A percentile compares a stretch with the other conserved stretches of the same genome.
phyloP scores from a whole-genome alignment of 2,888 invertebrate species.

The Eledone cirrhosa region DNA sequence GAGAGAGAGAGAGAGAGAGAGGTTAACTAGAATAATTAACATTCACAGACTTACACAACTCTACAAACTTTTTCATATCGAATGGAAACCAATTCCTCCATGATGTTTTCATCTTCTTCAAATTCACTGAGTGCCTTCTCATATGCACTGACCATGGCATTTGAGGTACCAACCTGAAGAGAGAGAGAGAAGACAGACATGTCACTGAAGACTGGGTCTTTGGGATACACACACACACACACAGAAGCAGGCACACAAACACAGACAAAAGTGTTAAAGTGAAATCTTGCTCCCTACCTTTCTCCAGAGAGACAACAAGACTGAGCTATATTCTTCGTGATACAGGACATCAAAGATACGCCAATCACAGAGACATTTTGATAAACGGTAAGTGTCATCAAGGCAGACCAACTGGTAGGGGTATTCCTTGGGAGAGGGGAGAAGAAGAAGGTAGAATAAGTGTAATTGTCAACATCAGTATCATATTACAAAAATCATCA shows the following conservation, averaged over 20 bases:
- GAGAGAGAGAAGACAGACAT: background rate
- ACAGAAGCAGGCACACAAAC: background rate
- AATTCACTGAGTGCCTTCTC: conserved; percentile 53
- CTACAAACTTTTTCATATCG: conserved; percentile 63
- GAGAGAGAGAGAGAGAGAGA: no score
- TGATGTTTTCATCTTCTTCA: conserved; percentile 55
- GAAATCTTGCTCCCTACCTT: conserved; percentile 46
- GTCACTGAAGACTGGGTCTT: background rate
- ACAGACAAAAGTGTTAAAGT: background rate
- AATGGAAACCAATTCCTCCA: conserved; percentile 60
- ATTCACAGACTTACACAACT: conserved; percentile 57
- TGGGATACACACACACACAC: background rate
- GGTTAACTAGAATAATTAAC: no score
- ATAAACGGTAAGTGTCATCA: conserved; percentile 57
- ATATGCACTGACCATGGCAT: conserved; percentile 59
- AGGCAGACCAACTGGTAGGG: conserved; percentile 60
- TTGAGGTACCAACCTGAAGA: conserved; percentile 56
- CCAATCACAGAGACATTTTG: conserved; percentile 61
- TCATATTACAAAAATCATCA: no score
- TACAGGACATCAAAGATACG: conserved; percentile 59
- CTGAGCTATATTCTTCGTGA: conserved; percentile 62
- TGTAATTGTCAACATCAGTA: background rate
- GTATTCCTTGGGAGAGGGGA: conserved; percentile 53
- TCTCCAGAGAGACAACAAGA: conserved; percentile 61
- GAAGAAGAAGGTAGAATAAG: background rate